Evolutionary conservation across 2,888 invertebrate genomes (phyloP).

Genomic region (Altica lythri): DNA sequence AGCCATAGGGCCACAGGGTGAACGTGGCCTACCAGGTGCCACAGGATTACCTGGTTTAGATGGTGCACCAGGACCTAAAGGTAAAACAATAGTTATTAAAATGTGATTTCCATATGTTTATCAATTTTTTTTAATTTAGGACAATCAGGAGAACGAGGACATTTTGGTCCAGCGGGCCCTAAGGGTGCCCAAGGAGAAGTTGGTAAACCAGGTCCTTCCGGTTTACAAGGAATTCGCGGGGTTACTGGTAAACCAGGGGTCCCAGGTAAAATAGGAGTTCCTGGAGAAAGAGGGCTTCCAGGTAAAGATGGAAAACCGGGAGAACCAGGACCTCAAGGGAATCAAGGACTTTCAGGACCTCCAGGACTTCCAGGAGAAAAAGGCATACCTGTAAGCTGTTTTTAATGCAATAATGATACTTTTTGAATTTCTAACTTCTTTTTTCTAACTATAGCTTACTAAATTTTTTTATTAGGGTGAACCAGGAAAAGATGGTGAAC

Average conservation of each 20-base stretch:
- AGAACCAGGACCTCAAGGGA: constrained; percentile 78
- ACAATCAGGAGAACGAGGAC: constrained; percentile 72
- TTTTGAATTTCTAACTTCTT: too few species aligned
- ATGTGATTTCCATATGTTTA: not conserved
- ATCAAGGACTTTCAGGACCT: constrained; percentile 79
- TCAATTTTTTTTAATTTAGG: constrained; percentile 51
- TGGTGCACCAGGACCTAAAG: constrained; percentile 77
- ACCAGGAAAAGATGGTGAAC: constrained; percentile 78
- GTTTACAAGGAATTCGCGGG: constrained; percentile 66
- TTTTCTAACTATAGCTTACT: too few species aligned
- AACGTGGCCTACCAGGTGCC: constrained; percentile 69
- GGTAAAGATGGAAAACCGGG: constrained; percentile 88
- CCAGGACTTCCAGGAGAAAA: constrained; percentile 79
- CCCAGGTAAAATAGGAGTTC: constrained; percentile 70
- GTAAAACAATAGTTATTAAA: constrained; percentile 49
- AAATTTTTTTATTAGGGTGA: constrained; percentile 66
- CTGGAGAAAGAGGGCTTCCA: constrained; percentile 74
- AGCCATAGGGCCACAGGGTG: constrained; percentile 72
- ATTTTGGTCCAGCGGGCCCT: constrained; percentile 66
- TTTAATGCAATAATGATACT: too few species aligned
- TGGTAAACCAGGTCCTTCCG: constrained; percentile 65
- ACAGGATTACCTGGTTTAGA: constrained; percentile 77
- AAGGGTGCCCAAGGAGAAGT: constrained; percentile 67
- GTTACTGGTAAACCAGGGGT: constrained; percentile 72
- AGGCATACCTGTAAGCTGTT: constrained; percentile 66